Evolutionary conservation across 2,797 vertebrate genomes (phyloP).

Genomic region (Cynopterus sphinx): DNA sequence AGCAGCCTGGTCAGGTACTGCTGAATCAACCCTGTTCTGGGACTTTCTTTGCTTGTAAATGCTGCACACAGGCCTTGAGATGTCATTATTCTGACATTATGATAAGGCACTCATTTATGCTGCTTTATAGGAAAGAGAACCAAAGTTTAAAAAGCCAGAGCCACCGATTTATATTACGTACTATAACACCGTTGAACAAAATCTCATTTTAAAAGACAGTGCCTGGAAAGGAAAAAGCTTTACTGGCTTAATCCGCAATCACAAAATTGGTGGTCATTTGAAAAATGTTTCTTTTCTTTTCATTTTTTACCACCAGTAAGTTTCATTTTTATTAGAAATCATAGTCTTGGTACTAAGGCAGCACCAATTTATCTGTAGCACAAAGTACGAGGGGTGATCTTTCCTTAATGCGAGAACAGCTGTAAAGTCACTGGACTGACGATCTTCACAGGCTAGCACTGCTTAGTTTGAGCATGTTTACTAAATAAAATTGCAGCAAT

Average conservation of each 20-base stretch:
- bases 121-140: constrained; percentile 54
- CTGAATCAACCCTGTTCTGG: constrained; percentile 73
- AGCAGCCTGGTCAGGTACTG: constrained; percentile 71
- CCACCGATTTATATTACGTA: neutral
- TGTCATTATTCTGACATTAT: constrained; percentile 57
- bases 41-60: constrained; percentile 56
- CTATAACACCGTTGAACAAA: constrained; percentile 8
- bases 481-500: neutral
- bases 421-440: neutral
- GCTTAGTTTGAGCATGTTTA: neutral
- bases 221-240: constrained; percentile 35
- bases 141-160: constrained; percentile 64
- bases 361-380: neutral
- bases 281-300: neutral
- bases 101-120: constrained; percentile 9
- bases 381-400: neutral
- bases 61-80: constrained; percentile 27
- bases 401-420: neutral
- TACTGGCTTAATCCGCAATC: neutral
- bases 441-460: neutral
- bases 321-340: constrained; percentile 52
- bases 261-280: neutral
- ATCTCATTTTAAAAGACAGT: constrained; percentile 49
- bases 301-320: neutral
- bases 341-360: neutral